These are phyloP conservation scores for Bombus fervidus DNA, from an alignment of 1,140 invertebrate species.

Conservation along the genomic window DNA sequence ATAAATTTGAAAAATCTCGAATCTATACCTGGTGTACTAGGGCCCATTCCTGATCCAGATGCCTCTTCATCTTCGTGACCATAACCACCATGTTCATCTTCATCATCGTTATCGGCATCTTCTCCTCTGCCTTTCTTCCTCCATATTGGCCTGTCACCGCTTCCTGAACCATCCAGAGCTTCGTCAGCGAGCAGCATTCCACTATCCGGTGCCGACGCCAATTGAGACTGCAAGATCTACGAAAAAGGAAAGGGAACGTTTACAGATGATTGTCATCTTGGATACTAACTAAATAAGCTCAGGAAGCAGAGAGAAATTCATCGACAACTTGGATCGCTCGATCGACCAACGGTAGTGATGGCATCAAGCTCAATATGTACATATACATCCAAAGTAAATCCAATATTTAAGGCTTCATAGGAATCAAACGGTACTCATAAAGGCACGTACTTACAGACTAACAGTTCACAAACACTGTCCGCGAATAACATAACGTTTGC, in stretches of 20 bases:
- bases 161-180: constrained; percentile 79
- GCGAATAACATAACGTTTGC: no score
- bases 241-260: neutral
- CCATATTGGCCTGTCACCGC: constrained; percentile 73
- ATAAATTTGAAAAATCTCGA: neutral
- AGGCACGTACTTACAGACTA: no score
- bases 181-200: constrained; percentile 77
- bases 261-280: neutral
- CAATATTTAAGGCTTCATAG: no score
- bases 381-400: no score
- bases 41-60: constrained; percentile 80
- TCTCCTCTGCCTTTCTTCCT: constrained; percentile 64
- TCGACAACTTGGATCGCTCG: neutral
- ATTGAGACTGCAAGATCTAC: constrained; percentile 73
- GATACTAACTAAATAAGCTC: no score
- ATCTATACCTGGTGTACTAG: constrained; percentile 60
- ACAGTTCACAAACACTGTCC: no score
- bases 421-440: no score
- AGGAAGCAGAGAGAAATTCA: neutral
- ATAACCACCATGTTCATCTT: constrained; percentile 68
- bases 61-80: constrained; percentile 74
- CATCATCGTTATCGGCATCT: constrained; percentile 72
- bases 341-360: neutral
- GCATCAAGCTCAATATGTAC: no score
- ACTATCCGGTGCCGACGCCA: constrained; percentile 76